A percentile compares a stretch with the other conserved stretches of the same genome.
phyloP scores from a whole-genome alignment of 2,888 invertebrate species.

The Nomada ferruginata region DNA sequence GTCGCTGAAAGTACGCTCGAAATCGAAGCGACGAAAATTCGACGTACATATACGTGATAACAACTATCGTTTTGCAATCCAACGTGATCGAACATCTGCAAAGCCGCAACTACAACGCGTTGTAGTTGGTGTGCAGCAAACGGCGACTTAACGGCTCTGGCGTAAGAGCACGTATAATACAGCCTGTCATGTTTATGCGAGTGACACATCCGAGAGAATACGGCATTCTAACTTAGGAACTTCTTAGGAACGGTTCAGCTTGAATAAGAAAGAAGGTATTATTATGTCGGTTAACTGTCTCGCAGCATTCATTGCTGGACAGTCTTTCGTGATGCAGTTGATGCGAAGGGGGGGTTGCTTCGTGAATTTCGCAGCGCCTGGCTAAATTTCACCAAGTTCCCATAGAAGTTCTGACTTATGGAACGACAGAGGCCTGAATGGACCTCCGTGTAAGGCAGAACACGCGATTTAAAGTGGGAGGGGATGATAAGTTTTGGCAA shows the following conservation, averaged over 20 bases:
- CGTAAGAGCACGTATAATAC: conserved; percentile 42
- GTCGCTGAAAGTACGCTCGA: too few relatives aligned
- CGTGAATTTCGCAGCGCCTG: conserved; percentile 42
- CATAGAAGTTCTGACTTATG: conserved; percentile 49
- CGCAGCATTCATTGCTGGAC: conserved; percentile 56
- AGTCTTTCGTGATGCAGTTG: conserved; percentile 52
- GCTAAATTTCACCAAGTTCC: conserved; percentile 58
- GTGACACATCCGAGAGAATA: conserved; percentile 48
- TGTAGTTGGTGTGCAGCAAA: background rate
- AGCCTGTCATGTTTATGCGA: conserved; percentile 51
- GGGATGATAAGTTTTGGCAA: conserved; percentile 38
- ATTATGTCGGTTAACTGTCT: conserved; percentile 52
- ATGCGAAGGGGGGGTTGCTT: conserved; percentile 16
- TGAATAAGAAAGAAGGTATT: conserved; percentile 62
- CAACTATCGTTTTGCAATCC: conserved; percentile 21
- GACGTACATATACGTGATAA: conserved; percentile 20
- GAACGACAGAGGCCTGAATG: conserved; percentile 43
- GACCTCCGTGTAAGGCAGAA: conserved; percentile 37
- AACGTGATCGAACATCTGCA: conserved; percentile 36
- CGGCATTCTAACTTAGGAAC: conserved; percentile 48
- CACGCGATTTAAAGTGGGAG: conserved; percentile 31
- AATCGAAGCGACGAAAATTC: conserved; percentile 1
- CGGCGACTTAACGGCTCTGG: background rate
- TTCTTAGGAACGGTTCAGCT: conserved; percentile 45
- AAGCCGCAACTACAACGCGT: conserved; percentile 9